Base-by-base conservation (phyloP, 2,888 invertebrate genomes). In the Odontocolon sp. region DNA sequence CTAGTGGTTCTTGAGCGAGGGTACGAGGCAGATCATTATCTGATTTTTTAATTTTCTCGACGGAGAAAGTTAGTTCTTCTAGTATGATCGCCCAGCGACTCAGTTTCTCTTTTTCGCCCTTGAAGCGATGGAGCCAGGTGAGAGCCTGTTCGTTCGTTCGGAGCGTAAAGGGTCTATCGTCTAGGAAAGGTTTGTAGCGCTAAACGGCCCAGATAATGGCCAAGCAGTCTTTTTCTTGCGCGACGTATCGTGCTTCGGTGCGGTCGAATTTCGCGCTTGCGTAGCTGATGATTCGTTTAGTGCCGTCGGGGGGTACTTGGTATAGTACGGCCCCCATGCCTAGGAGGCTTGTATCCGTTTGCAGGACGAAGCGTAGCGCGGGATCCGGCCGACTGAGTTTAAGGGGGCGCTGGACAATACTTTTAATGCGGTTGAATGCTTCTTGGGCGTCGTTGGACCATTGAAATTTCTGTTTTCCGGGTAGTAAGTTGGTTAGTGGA, bases 31-130 rank as follows among this genome's bases (percentile, higher is more conserved):
- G 69, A 11, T 80, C 57, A 18, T 84, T 83, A 1, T 67, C 57
- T 14, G 54, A 36, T 8, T 78, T 77, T 0, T 68, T 71, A 23
- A 57, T 56, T 11, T 83, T 78, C 40, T 81, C 77, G 0, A 80
- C 14, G 6, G 3, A 42, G 57, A 82, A 81, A 8, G n/a, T 33
- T 18, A 77, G 78, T 23, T 83, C 82, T 23, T 76, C 73, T 2
- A 84, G 69, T 1, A 79, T 64, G 1, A 84, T 14, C 0, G 81
- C 52, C 81, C 83, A 84, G 3, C 80, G 75, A 0, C 47, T 59
- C 0, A 82, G 72, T 40, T 84, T 84, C 2, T 71, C 31, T 5
- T 74, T 64, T 1, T 64, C 74, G 5, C 80, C 82, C 42, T 80
- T 82, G 6, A 76, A 38, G 2, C 33, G 42, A 0, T 74, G 4